Conservation (phyloP, 1,140 invertebrate genomes). For the Caenorhabditis latens region DNA sequence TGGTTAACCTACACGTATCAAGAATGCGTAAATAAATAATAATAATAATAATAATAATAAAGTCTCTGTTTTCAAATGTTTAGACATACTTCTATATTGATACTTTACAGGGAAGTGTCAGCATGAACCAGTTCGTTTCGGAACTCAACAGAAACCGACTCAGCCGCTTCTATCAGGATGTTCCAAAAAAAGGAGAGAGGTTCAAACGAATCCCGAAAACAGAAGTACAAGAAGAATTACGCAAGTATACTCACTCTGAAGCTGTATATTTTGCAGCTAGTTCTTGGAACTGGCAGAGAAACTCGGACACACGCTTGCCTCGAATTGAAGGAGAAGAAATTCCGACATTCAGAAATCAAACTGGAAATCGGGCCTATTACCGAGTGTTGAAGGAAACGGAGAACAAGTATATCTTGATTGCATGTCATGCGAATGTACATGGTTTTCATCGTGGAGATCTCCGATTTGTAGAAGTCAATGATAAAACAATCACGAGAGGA, state of each 20-base stretch:
- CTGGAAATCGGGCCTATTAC: background rate
- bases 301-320: background rate
- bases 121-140: no score
- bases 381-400: background rate
- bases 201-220: background rate
- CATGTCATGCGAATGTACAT: background rate
- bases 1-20: no score
- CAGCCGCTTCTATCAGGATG: background rate
- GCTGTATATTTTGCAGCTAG: background rate
- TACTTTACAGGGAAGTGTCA: no score
- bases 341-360: background rate
- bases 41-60: no score
- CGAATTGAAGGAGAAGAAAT: background rate
- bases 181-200: background rate
- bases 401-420: background rate
- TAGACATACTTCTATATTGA: no score
- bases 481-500: background rate
- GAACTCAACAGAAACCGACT: background rate
- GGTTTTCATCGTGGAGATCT: conserved; percentile 27
- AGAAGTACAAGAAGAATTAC: background rate
- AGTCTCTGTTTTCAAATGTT: no score
- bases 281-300: background rate
- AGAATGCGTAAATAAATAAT: no score
- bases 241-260: background rate
- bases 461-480: conserved; percentile 6